A percentile compares a stretch with the other conserved stretches of the same genome.
phyloP scores from a whole-genome alignment of 2,113 vertebrate genomes.

The Nannobrachium achirus region DNA sequence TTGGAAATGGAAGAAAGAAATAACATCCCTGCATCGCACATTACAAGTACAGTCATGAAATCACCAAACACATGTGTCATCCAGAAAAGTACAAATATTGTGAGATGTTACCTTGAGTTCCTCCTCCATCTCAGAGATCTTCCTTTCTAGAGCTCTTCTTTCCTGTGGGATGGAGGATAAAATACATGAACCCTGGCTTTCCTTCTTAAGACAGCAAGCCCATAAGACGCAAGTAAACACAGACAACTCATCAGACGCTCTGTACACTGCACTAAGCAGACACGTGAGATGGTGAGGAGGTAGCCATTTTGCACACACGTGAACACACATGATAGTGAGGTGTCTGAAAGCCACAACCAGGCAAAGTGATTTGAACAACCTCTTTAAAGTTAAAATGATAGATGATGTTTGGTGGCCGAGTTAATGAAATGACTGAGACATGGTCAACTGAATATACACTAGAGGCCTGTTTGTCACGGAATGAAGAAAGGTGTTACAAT shows the following conservation, averaged over 20 bases:
- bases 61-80: not conserved
- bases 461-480: not conserved
- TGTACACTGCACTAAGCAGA: conserved; percentile 3
- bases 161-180: conserved; percentile 80
- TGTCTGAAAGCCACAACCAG: conserved; percentile 60
- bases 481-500: conserved; percentile 16
- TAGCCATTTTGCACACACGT: conserved; percentile 30
- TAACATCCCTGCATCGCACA: not conserved
- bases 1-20: too few relatives aligned
- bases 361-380: not conserved
- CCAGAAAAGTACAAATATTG: not conserved
- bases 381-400: conserved; percentile 2
- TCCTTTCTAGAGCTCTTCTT: conserved; percentile 99
- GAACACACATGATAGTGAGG: conserved; percentile 60
- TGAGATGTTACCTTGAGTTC: conserved; percentile 91
- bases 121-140: conserved; percentile 99
- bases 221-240: too few relatives aligned
- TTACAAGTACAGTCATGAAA: not conserved
- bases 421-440: conserved; percentile 14
- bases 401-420: conserved; percentile 6
- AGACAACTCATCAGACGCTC: not conserved
- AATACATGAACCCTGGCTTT: not conserved
- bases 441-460: not conserved
- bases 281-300: conserved; percentile 38
- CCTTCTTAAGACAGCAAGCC: not conserved